Evolutionary conservation across 2,888 invertebrate species (phyloP).

Genomic region (Chrysotoxum bicinctum): DNA sequence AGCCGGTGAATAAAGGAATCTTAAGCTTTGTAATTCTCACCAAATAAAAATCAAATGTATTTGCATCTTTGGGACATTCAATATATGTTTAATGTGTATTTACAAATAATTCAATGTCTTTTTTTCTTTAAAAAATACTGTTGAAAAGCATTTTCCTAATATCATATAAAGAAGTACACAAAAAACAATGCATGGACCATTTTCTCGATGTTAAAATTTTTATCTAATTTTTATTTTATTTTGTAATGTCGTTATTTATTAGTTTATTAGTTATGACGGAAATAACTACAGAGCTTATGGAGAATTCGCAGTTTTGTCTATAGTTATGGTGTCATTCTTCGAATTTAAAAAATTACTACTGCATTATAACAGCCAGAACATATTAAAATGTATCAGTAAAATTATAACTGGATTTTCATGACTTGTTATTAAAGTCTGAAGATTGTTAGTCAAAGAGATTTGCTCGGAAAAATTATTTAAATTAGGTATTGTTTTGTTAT

Average conservation of each 20-base stretch:
- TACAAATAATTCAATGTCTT: conserved; percentile 42
- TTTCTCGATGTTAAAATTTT: background rate
- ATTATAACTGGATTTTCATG: too few relatives aligned
- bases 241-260: background rate
- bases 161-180: background rate
- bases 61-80: conserved; percentile 47
- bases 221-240: background rate
- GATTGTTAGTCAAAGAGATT: too few relatives aligned
- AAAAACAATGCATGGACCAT: background rate
- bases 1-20: conserved; percentile 26
- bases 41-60: conserved; percentile 43
- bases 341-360: too few relatives aligned
- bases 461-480: too few relatives aligned
- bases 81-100: conserved; percentile 66
- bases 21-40: conserved; percentile 40
- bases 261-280: background rate
- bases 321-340: too few relatives aligned
- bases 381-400: too few relatives aligned
- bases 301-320: too few relatives aligned
- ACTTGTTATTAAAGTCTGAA: too few relatives aligned
- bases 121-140: conserved; percentile 20
- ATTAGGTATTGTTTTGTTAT: too few relatives aligned
- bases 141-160: background rate
- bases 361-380: too few relatives aligned
- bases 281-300: too few relatives aligned